These are phyloP conservation scores for Drosophila erecta DNA, from an alignment of 1,140 invertebrate genomes.

Conservation along the genomic window DNA sequence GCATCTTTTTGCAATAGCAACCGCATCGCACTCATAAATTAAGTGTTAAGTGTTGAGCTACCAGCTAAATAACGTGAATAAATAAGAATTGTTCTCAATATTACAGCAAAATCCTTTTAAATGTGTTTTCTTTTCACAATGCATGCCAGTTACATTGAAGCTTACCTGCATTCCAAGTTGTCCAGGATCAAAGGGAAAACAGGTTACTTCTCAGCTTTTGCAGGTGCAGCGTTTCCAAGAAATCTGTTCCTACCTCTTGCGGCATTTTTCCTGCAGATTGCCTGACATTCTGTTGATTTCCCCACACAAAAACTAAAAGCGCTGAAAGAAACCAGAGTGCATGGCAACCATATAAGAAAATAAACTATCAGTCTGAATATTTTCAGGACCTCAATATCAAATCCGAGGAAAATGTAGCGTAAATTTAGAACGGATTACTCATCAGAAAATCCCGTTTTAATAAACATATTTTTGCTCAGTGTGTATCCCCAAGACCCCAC, in stretches of 20 bases:
- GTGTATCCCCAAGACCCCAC: not conserved
- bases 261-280: conserved; percentile 22
- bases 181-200: not conserved
- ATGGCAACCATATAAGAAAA: too few relatives aligned
- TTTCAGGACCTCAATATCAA: too few relatives aligned
- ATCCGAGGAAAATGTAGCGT: too few relatives aligned
- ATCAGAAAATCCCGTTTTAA: not conserved
- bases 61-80: conserved; percentile 56
- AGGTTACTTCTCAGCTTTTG: not conserved
- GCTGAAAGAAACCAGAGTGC: not conserved
- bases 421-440: not conserved
- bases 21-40: conserved; percentile 60
- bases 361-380: too few relatives aligned
- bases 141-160: conserved; percentile 24
- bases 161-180: conserved; percentile 21
- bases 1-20: conserved; percentile 4
- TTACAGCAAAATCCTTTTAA: conserved; percentile 33
- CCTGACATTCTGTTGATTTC: conserved; percentile 10
- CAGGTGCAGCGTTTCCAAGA: not conserved
- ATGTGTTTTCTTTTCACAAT: conserved; percentile 13
- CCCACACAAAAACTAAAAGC: conserved; percentile 1
- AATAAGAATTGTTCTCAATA: conserved; percentile 58
- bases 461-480: not conserved
- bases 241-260: not conserved
- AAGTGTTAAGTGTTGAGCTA: conserved; percentile 60